phyloP scores from a whole-genome alignment of 2,113 vertebrate species.

The Neolamprologus fasciatus region DNA sequence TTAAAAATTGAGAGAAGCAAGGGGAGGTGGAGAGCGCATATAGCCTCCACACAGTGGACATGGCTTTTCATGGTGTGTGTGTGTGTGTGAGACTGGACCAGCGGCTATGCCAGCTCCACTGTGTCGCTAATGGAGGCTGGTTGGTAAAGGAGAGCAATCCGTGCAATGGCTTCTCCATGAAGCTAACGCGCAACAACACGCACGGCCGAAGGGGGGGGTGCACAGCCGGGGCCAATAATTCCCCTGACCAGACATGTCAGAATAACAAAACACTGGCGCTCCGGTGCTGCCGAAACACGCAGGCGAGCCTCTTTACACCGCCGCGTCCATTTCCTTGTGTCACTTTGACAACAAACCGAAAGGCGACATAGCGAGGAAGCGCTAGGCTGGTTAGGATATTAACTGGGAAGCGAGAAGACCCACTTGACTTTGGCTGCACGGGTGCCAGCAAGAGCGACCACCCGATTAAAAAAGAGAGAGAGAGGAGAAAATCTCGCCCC shows the following conservation, averaged over 20 bases:
- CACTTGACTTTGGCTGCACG: conserved; percentile 67
- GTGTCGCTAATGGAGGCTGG: conserved; percentile 74
- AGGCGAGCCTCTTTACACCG: background rate
- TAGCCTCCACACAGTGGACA: conserved; percentile 50
- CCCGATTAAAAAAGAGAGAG: background rate
- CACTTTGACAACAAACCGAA: conserved; percentile 61
- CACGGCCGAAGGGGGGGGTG: conserved; percentile 20
- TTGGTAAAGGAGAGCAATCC: conserved; percentile 72
- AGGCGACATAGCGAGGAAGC: conserved; percentile 53
- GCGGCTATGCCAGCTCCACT: conserved; percentile 66
- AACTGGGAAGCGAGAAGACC: conserved; percentile 56
- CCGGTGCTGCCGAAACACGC: conserved; percentile 25
- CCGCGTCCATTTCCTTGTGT: conserved; percentile 65
- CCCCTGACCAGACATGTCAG: conserved; percentile 58
- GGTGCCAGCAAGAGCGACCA: conserved; percentile 40
- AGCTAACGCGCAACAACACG: conserved; percentile 60
- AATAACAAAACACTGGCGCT: conserved; percentile 42
- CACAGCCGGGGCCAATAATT: conserved; percentile 25
- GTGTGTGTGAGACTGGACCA: conserved; percentile 38
- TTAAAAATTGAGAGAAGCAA: background rate
- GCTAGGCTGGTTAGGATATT: conserved; percentile 34
- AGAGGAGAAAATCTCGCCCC: conserved; percentile 9
- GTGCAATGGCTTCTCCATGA: conserved; percentile 89
- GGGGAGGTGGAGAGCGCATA: background rate
- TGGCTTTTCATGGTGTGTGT: conserved; percentile 62